A percentile compares a stretch with the other conserved stretches of the same genome.
Conservation (phyloP, 2,888 invertebrate species). For the Drosophila subsilvestris region DNA sequence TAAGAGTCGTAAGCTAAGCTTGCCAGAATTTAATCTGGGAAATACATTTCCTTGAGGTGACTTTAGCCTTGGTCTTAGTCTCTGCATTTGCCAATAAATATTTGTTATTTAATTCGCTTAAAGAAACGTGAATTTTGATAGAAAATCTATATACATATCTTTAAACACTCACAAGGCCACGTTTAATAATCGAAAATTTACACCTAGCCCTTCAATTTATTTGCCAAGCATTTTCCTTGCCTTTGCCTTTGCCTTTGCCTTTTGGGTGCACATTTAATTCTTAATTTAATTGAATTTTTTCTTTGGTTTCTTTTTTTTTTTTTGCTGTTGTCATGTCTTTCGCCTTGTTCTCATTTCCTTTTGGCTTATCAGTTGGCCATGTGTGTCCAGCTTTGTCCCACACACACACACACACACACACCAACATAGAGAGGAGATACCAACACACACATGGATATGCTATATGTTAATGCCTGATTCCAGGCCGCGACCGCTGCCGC, state of each 20-base stretch:
- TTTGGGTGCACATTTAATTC: neutral
- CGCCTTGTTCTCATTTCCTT: conserved; percentile 60
- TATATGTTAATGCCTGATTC: conserved; percentile 63
- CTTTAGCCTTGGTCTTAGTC: no score
- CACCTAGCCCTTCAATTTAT: neutral
- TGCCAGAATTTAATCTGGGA: no score
- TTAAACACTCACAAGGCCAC: no score
- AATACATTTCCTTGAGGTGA: no score
- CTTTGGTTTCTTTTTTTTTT: neutral
- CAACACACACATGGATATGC: conserved; percentile 17
- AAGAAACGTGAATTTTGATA: no score
- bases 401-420: conserved; percentile 16
- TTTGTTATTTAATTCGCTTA: no score
- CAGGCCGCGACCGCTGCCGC: conserved; percentile 53
- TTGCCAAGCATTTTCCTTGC: no score
- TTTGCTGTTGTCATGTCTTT: neutral
- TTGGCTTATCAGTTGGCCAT: conserved; percentile 58
- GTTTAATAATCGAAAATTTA: no score
- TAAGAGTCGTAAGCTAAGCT: no score
- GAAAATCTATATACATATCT: no score
- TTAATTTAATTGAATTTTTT: neutral
- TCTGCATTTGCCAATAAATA: no score
- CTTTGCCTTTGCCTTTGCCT: no score
- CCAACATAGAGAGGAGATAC: conserved; percentile 17
- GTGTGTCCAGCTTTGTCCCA: conserved; percentile 51